Evolutionary conservation across 2,797 vertebrate genomes (phyloP).

Genomic region (Loriculus beryllinus): DNA sequence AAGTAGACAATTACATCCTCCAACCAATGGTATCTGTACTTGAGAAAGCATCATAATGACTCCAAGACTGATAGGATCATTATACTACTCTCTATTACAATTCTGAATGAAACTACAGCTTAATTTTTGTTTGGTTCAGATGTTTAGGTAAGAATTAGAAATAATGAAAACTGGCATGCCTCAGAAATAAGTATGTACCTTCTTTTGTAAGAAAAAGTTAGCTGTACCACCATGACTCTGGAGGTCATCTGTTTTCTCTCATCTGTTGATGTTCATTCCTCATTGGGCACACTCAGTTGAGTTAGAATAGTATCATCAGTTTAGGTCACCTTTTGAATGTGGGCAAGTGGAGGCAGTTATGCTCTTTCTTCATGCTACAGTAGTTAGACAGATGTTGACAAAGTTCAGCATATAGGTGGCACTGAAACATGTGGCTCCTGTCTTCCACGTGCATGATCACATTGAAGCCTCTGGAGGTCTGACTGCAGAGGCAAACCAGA

Average conservation of each 20-base stretch:
- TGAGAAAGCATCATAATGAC: background rate
- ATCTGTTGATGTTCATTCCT: background rate
- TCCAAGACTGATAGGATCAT: background rate
- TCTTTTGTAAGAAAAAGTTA: background rate
- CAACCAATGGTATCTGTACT: background rate
- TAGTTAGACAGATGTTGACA: background rate
- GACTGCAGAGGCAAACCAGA: background rate
- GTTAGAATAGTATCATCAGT: background rate
- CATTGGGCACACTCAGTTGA: fast-evolving
- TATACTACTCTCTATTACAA: background rate
- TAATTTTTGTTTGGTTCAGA: background rate
- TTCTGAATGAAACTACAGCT: background rate
- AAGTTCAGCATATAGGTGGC: background rate
- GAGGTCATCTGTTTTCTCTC: background rate
- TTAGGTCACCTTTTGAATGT: background rate
- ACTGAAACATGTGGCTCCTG: background rate
- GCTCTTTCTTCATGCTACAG: background rate
- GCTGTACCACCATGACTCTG: background rate
- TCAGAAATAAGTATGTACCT: background rate
- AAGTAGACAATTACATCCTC: background rate
- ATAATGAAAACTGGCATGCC: background rate
- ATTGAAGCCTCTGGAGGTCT: background rate
- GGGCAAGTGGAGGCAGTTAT: background rate
- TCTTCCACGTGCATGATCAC: fast-evolving
- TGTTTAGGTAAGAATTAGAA: background rate